Evolutionary conservation across 2,797 vertebrate species (phyloP).

Genomic region (Erithacus rubecula): DNA sequence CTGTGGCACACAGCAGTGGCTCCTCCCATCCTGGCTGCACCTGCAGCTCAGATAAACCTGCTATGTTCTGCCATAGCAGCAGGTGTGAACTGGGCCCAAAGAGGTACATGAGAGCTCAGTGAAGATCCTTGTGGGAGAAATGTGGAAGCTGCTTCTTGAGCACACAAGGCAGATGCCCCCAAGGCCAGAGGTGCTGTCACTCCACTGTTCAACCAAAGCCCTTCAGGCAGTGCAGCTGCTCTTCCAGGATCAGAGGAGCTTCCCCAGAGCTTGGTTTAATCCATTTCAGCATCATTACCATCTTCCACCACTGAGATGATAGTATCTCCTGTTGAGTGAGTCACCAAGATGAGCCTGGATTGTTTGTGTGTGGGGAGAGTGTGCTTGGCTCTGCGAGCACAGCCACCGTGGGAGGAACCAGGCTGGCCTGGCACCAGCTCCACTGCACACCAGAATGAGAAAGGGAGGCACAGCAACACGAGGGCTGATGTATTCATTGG

Average conservation of each 20-base stretch:
- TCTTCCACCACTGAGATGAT: background rate
- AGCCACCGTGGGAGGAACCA: background rate
- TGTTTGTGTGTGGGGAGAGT: background rate
- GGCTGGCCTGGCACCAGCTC: background rate
- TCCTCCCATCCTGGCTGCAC: background rate
- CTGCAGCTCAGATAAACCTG: background rate
- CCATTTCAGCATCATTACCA: background rate
- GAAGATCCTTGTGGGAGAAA: background rate
- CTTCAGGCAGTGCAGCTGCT: background rate
- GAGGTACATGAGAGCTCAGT: background rate
- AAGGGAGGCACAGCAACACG: background rate
- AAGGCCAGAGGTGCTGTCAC: background rate
- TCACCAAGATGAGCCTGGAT: background rate
- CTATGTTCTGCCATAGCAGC: background rate
- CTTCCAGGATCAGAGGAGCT: background rate
- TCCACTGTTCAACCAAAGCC: background rate
- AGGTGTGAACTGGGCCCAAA: background rate
- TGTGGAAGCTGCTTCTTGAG: background rate
- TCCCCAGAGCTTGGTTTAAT: background rate
- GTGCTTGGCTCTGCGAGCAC: background rate
- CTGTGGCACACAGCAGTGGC: fast-evolving
- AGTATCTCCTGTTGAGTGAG: background rate
- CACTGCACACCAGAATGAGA: background rate
- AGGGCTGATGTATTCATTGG: background rate
- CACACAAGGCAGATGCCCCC: background rate